Base-by-base conservation (phyloP, 2,797 vertebrate species). In the Micropoecilia bifurca region DNA sequence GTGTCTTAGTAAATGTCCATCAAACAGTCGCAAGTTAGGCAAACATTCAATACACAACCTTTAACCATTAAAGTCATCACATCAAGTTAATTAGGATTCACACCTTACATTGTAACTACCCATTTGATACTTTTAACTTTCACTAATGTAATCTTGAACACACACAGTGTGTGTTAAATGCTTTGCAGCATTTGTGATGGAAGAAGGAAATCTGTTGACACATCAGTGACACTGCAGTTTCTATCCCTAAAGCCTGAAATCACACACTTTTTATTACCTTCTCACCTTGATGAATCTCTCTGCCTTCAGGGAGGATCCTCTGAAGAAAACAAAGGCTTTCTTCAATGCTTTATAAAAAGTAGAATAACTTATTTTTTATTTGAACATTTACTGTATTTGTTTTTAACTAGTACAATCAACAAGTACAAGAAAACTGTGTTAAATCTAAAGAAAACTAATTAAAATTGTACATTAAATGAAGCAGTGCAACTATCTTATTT, bases 111-210 rank as follows among this genome's bases (percentile, higher is more conserved):
- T 82, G 80, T 84, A 89, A 86, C 46, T 85, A 79, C 81, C 76
- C 88, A 85, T 84, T 90, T 91, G 88, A 87, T 91, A 87, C 85
- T 73, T 82, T 75, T 18, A 74, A 68, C 90, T 90, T 90, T 92
- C 82, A 86, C 91, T 91, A 88, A 92, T 89, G 87, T 85, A 83
- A 90, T 82, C 83, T 33, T 71, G 50, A 83, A 77, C 45, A 80
- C 45, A 82, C 55, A 77, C 48, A 28, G 73, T 28, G 36, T 74
- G 48, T 43, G 33, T 41, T 55, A 36, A 20, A 3, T 33, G 74
- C 36, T 74, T 61, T 33, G 71, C 46, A 73, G 30, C 36, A 45
- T 14, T 50, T 53, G 33, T 63, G 10, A 39, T 73, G 76, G 72
- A 57, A 73, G 73, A 55, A 74, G 69, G 57, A n/a, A 63, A 46